Conservation (phyloP, 2,888 invertebrate genomes). For the Hartigia nigra region DNA sequence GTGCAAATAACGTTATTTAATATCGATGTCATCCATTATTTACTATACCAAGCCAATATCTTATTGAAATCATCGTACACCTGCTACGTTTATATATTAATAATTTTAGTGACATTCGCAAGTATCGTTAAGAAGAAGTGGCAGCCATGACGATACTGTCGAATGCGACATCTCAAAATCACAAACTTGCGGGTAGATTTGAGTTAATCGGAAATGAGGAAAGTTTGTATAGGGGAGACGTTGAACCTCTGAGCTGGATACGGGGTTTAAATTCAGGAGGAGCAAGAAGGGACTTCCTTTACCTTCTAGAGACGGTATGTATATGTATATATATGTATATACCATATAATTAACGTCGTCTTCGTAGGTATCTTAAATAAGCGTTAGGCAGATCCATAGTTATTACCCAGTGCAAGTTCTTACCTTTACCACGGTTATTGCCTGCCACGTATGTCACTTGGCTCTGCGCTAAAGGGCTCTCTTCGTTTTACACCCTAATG, state of each 20-base stretch:
- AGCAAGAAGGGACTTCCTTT: conserved; percentile 36
- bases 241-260: conserved; percentile 13
- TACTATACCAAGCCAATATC: neutral
- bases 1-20: neutral
- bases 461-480: neutral
- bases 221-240: conserved; percentile 39
- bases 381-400: conserved; percentile 59
- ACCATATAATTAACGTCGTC: conserved; percentile 53
- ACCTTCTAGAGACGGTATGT: conserved; percentile 32
- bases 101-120: neutral
- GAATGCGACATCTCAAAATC: conserved; percentile 7
- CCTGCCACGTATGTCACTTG: conserved; percentile 39
- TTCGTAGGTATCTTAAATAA: conserved; percentile 56
- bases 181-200: conserved; percentile 27
- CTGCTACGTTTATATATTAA: neutral
- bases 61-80: neutral
- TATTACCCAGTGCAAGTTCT: conserved; percentile 41
- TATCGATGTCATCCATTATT: neutral
- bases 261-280: conserved; percentile 7
- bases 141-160: neutral
- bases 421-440: conserved; percentile 31
- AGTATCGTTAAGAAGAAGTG: neutral
- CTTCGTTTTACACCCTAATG: conserved; percentile 33
- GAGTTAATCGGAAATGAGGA: conserved; percentile 59
- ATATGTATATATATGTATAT: conserved; percentile 44